Percentiles rank a stretch among this genome's conserved stretches.
These are phyloP conservation scores for Drosophila triauraria DNA, from an alignment of 1,140 invertebrate species.

Conservation along the genomic window DNA sequence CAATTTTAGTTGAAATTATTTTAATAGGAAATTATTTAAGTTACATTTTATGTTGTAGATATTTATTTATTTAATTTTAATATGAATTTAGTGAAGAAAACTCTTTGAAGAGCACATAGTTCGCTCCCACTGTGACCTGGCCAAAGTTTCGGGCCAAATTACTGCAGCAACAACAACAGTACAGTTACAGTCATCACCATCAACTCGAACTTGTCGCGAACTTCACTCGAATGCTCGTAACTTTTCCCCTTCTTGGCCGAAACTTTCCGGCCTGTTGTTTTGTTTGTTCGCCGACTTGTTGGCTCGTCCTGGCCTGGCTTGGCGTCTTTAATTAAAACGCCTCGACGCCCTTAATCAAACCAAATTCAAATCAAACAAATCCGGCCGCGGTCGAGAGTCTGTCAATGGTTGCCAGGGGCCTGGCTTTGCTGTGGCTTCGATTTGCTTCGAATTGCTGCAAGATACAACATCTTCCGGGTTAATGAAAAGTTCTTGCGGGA, in stretches of 20 bases:
- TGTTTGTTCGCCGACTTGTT: not conserved
- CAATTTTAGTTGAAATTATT: too few relatives aligned
- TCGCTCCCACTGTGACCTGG: not conserved
- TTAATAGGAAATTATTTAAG: too few relatives aligned
- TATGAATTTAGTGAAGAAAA: not conserved
- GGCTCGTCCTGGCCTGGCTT: slow-evolving; percentile 1
- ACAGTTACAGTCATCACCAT: slow-evolving; percentile 10
- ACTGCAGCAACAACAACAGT: slow-evolving; percentile 1
- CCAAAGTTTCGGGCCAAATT: slow-evolving; percentile 7
- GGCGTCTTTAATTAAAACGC: slow-evolving; percentile 26
- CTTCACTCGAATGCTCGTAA: slow-evolving; percentile 2
- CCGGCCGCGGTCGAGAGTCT: slow-evolving; percentile 24
- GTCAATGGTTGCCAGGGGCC: not conserved
- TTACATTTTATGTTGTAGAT: too few relatives aligned
- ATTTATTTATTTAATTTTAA: not conserved
- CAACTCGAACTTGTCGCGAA: slow-evolving; percentile 26
- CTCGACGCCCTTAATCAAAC: slow-evolving; percentile 20
- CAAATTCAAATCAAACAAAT: slow-evolving; percentile 43
- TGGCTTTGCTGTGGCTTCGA: slow-evolving; percentile 11
- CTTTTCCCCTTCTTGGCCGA: slow-evolving; percentile 1
- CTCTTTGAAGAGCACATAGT: too few relatives aligned
- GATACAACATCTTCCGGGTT: not conserved
- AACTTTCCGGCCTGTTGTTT: slow-evolving; percentile 9
- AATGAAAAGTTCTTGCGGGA: slow-evolving; percentile 15
- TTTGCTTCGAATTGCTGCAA: not conserved